Conservation (phyloP, 2,888 invertebrate species). For the Drosophila nr. fundita region DNA sequence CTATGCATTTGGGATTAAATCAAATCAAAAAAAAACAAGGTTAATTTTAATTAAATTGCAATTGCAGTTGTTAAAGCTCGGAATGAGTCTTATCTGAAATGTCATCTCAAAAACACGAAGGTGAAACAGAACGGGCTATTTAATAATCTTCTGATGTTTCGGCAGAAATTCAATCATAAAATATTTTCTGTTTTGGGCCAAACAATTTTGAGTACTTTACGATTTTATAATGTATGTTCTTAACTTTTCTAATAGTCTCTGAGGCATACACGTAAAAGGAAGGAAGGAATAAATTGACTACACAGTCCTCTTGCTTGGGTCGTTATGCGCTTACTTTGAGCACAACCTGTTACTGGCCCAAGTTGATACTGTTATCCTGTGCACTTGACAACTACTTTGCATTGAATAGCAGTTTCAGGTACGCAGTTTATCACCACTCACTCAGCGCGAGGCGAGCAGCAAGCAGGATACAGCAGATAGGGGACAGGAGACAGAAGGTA, state of each 20-base stretch:
- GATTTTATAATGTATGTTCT: background rate
- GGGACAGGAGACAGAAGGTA: background rate
- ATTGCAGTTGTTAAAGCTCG: background rate
- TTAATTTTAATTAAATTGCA: slow-evolving; percentile 19
- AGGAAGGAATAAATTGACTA: background rate
- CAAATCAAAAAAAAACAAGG: background rate
- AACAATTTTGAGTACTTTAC: background rate
- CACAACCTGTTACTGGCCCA: slow-evolving; percentile 29
- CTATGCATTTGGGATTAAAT: background rate
- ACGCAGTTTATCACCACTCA: slow-evolving; percentile 50
- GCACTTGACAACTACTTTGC: slow-evolving; percentile 59
- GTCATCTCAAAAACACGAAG: background rate
- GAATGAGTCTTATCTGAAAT: background rate
- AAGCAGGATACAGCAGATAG: background rate
- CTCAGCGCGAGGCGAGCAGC: background rate
- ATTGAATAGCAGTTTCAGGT: slow-evolving; percentile 55
- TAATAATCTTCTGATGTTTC: background rate
- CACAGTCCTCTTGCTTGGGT: background rate
- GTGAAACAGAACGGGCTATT: background rate
- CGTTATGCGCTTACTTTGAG: slow-evolving; percentile 4
- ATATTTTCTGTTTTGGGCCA: background rate
- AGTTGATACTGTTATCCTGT: slow-evolving; percentile 42
- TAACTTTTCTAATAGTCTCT: background rate
- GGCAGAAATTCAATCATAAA: background rate
- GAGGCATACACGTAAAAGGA: background rate